phyloP scores from a whole-genome alignment of 92 coral and sea anemone genomes.

The Epizoanthus fatuus region DNA sequence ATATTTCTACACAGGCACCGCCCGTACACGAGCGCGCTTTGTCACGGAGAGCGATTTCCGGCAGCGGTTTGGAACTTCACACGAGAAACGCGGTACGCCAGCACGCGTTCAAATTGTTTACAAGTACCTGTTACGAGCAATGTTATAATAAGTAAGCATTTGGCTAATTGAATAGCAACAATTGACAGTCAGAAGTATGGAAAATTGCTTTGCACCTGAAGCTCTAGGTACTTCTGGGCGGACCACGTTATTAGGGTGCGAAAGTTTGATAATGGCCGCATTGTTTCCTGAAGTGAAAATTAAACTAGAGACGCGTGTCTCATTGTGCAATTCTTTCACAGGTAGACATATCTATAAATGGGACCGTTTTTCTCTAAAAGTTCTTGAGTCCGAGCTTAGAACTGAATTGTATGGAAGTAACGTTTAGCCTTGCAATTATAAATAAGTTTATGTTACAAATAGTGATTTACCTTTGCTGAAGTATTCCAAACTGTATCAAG shows the following conservation, averaged over 20 bases:
- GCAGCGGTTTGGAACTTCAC: too few species aligned
- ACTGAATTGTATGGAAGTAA: not conserved
- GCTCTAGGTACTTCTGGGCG: not conserved
- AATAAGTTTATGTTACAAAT: too few species aligned
- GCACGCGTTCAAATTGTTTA: conserved; percentile 30
- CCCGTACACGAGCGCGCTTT: too few species aligned
- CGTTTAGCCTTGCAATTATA: too few species aligned
- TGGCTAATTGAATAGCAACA: conserved; percentile 25
- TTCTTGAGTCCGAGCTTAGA: not conserved
- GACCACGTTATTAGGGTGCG: conserved; percentile 9
- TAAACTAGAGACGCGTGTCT: not conserved
- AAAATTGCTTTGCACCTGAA: not conserved
- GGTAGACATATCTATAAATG: conserved; percentile 27
- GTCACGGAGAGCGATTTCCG: too few species aligned
- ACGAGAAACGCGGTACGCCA: not conserved
- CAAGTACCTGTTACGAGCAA: not conserved
- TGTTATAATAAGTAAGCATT: not conserved
- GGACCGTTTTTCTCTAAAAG: not conserved
- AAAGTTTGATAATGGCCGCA: not conserved
- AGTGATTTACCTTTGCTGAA: too few species aligned
- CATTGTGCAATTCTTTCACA: not conserved
- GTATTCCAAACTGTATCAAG: not conserved
- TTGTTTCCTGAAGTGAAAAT: conserved; percentile 4
- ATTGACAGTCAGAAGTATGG: not conserved
- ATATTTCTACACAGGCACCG: too few species aligned